Base-by-base conservation (phyloP, 2,888 invertebrate species). In the Cephus sareptanus region DNA sequence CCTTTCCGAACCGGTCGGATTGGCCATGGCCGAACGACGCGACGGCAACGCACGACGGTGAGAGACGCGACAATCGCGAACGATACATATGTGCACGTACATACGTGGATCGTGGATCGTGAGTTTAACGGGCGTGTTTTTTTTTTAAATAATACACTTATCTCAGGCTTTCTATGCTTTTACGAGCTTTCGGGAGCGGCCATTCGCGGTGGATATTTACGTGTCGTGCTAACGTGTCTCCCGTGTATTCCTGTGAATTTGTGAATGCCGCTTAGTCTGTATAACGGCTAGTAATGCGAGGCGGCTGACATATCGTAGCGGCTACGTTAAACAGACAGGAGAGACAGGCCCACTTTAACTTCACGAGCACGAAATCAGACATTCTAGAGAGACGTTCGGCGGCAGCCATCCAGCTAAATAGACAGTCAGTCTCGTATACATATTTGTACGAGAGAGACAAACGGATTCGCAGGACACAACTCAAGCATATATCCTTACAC, bases 221-320 rank as follows among this genome's bases (percentile, higher is more conserved):
- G 23, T 23, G 68, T 71, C 69, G 75, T 74, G 77, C 78, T 73
- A 37, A 70, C 34, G 73, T 13, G 34, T 75, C 12, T 70, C 33
- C 73, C n/a, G 75, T 40, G 33, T 34, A 56, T 74, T 75, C 3
- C 33, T 30, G 75, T 69, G 78, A 76, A 69, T 56, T 30, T 30
- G 70, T 77, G 31, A 75, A 30, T 40, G 37, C 77, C 23, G 15
- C 69, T 35, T 31, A 69, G 69, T 33, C 30, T 23, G 13, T 30
- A 74, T 70, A 75, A 73, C 35, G 13, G 68, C n/a, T 13, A 68
- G 33, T 13, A 11, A 13, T 71, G 34, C 30, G 56, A 74, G 69
- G 76, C 83, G 84, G 83, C 84, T 88, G 88, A 87, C 88, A 88
- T 83, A 86, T 87, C 81, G 83, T 74, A 69, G 76, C 76, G 79